Conservation (phyloP, 2,113 vertebrate species). For the Xiphias gladius region DNA sequence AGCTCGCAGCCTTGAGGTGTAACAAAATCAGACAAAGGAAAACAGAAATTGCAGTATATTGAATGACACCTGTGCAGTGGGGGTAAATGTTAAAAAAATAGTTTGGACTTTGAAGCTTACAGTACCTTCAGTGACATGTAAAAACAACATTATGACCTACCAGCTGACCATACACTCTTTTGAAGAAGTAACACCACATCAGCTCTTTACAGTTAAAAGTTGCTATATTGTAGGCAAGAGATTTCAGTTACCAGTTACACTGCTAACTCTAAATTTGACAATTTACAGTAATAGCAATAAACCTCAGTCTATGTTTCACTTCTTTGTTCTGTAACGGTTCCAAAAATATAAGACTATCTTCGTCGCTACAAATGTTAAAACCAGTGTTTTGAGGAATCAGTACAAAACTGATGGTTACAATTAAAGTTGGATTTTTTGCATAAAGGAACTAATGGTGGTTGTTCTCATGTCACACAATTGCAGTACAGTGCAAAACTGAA, state of each 20-base stretch:
- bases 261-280: background rate
- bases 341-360: background rate
- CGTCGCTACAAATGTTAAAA: background rate
- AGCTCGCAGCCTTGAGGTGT: background rate
- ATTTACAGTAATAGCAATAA: background rate
- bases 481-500: background rate
- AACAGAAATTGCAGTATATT: slow-evolving; percentile 10
- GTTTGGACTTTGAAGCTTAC: slow-evolving; percentile 13
- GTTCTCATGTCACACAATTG: background rate
- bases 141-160: slow-evolving; percentile 14
- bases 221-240: background rate
- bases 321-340: background rate
- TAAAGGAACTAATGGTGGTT: background rate
- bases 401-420: background rate
- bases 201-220: slow-evolving; percentile 18
- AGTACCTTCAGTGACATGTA: background rate
- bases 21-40: background rate
- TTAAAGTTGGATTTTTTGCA: background rate
- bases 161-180: background rate
- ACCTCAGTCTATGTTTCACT: slow-evolving; percentile 8
- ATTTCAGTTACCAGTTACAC: background rate
- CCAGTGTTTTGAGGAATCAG: background rate
- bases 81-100: background rate
- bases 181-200: slow-evolving; percentile 1
- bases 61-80: background rate